Evolutionary conservation across 1,140 invertebrate species (phyloP), one percentile per base, ranked within the genome.

Genomic region (Hirudo medicinalis): DNA sequence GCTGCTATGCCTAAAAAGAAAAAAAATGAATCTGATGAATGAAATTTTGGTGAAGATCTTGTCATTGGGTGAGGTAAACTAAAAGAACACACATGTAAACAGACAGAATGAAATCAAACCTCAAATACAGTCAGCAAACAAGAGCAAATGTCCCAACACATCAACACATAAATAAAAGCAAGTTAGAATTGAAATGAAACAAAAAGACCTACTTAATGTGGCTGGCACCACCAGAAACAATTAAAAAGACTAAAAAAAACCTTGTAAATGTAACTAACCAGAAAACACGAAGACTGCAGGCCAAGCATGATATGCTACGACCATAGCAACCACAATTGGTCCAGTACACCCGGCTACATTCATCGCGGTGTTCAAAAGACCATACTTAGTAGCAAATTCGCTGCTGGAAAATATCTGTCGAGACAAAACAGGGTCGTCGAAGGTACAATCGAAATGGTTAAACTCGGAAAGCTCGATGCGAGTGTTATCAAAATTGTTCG

Each of bases 351-450:
- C 82, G 27, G 83, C 82, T 22, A 84, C 76, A 74, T 85, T 84
- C 69, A 81, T 78, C 36, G 82, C 82, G 9, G 84, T 82, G 13
- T 81, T 82, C 54, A 85, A 74, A 20, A 84, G 74, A 74, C 82
- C 82, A 82, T 83, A 85, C 78, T 77, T 83, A 8, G 83, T 84
- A 9, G 82, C 84, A 74, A 85, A 84, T 70, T 83, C 79, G 20
- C 75, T 75, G 19, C 80, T 78, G 32, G 78, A 77, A 74, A 79
- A 82, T 82, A 82, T 83, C 81, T 85, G 76, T 63, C 20, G 15
- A 63, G 11, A n/a, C 22, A 32, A 63, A 63, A 63, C 57, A 63
- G 1, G 9, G 20, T 8, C 8, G 55, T n/a, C n/a, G n/a, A n/a
- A n/a, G n/a, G n/a, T n/a, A n/a, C 2, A 25, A 57, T 20, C 2